Evolutionary conservation across 2,797 vertebrate species (phyloP), one percentile per base, ranked within the genome.

Genomic region (Eidolon dupreanum): DNA sequence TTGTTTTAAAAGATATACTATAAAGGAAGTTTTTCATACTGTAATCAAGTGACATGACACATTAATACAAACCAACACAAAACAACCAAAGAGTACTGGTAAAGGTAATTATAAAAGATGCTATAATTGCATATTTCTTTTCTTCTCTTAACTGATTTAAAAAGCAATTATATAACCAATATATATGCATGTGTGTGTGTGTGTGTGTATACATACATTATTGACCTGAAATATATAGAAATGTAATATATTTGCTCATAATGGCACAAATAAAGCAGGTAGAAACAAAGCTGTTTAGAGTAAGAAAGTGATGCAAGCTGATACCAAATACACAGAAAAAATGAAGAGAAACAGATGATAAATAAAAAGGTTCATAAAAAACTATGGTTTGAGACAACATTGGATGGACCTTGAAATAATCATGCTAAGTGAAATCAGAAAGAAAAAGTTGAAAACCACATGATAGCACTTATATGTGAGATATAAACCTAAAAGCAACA

Each of bases 261-360:
- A 41, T 26, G 22, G 16, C 8, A 83, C 13, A 82, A 63, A 83
- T 8, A 53, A 87, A 43, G 51, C 20, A 65, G 31, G 16, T 66
- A 15, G 55, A 33, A 86, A 38, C 31, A 78, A 93, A 88, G 33
- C 10, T 78, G 8, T 66, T 59, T 49, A 46, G 49, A 78, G 20
- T 59, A 88, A 91, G 16, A 38, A 73, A 95, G 57, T 31, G 31
- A 82, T 1, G 66, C 26, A 55, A 53, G 28, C 53, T 8, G 16
- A 38, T 46, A 95, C 88, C 70, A 77, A 66, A 66, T 53, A 63
- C 57, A 66, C 2, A 53, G 57, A 49, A 91, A 93, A 87, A 93
- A 90, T 28, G 4, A 51, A 74, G 33, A 49, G 63, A 63, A 82
- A 8, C 31, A 82, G 24, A 26, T 59, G 33, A 20, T 88, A 92